A percentile compares a stretch with the other conserved stretches of the same genome.
These are phyloP conservation scores for Rotaria macrura DNA, from an alignment of 2,888 invertebrate genomes.

Conservation along the genomic window DNA sequence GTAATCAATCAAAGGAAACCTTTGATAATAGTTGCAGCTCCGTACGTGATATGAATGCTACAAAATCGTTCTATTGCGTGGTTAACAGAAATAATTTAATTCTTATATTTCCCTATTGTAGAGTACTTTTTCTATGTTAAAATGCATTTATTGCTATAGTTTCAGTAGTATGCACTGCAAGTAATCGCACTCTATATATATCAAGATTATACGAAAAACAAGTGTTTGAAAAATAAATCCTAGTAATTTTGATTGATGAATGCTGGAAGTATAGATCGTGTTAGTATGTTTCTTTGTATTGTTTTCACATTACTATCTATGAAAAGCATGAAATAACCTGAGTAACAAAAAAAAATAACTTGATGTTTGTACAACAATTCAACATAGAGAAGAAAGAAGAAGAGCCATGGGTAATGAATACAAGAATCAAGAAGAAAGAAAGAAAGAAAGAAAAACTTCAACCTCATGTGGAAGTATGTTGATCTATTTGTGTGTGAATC, in stretches of 20 bases:
- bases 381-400: not conserved
- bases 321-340: not conserved
- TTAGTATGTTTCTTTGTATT: not conserved
- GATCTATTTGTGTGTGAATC: not conserved
- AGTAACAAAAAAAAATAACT: not conserved
- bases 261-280: not conserved
- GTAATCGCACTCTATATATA: too few relatives aligned
- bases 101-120: too few relatives aligned
- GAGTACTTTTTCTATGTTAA: too few relatives aligned
- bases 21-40: too few relatives aligned
- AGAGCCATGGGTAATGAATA: not conserved
- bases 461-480: not conserved
- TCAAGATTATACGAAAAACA: too few relatives aligned
- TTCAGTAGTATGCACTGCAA: too few relatives aligned
- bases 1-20: too few relatives aligned
- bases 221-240: too few relatives aligned
- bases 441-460: not conserved
- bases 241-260: not conserved
- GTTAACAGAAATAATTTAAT: too few relatives aligned
- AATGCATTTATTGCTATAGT: too few relatives aligned
- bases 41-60: too few relatives aligned
- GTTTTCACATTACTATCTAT: not conserved
- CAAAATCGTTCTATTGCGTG: too few relatives aligned
- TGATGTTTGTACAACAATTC: not conserved
- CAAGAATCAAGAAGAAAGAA: not conserved